A percentile compares a stretch with the other conserved stretches of the same genome.
Evolutionary conservation across 2,113 vertebrate species (phyloP).

Genomic region (Grammomys dolichurus): DNA sequence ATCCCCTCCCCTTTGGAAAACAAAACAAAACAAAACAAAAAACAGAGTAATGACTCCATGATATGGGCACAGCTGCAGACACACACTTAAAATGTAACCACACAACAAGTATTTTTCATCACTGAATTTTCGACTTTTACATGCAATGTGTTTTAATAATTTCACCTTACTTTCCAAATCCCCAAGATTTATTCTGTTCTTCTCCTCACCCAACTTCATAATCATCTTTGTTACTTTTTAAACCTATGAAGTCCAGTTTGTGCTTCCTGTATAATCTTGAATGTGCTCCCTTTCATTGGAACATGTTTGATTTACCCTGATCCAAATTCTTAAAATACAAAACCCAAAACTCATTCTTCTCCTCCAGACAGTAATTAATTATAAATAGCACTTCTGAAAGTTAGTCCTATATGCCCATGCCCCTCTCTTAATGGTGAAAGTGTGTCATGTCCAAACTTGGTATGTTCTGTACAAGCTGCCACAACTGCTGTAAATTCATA

Average conservation of each 20-base stretch:
- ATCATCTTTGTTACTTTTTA: neutral
- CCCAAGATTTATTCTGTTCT: neutral
- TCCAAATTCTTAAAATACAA: too few species aligned
- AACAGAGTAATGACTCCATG: neutral
- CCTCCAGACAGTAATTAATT: too few species aligned
- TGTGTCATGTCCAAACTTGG: neutral
- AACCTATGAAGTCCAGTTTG: neutral
- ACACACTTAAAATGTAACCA: neutral
- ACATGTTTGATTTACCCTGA: neutral
- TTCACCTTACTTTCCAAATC: neutral
- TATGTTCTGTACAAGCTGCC: neutral
- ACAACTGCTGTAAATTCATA: neutral
- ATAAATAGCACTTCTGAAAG: neutral
- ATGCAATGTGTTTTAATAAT: neutral
- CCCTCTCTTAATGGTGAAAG: neutral
- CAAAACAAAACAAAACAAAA: neutral
- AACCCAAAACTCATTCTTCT: neutral
- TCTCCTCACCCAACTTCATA: neutral
- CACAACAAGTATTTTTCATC: neutral
- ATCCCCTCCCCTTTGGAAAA: neutral
- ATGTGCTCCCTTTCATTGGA: too few species aligned
- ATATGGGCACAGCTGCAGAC: constrained; percentile 15
- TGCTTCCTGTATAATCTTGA: neutral
- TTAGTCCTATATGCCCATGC: fast-evolving
- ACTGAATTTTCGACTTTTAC: neutral